Percentiles rank a stretch among this genome's conserved stretches.
Conservation (phyloP, 2,888 invertebrate species). For the Uropetala carovei region DNA sequence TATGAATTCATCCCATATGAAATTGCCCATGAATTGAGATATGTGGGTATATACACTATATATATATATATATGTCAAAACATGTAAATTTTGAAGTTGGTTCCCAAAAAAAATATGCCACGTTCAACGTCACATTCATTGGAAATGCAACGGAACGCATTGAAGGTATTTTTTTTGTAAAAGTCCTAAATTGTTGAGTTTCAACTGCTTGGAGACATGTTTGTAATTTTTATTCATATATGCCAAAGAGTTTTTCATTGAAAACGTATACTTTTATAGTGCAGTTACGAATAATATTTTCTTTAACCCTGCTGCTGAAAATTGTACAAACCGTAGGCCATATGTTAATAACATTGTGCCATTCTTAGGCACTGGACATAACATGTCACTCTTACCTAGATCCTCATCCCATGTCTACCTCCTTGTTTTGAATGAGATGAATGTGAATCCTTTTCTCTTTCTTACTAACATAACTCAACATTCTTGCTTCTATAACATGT, state of each 20-base stretch:
- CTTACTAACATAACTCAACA: conserved; percentile 4
- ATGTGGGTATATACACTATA: conserved; percentile 19
- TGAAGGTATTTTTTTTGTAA: neutral
- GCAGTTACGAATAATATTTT: conserved; percentile 55
- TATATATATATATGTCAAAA: conserved; percentile 31
- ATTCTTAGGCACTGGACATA: conserved; percentile 20
- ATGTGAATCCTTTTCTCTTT: conserved; percentile 54
- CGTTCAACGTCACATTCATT: neutral
- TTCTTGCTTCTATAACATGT: conserved; percentile 14
- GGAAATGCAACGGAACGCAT: neutral
- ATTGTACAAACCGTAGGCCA: conserved; percentile 57
- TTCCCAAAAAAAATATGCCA: neutral
- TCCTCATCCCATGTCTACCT: conserved; percentile 61
- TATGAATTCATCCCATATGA: conserved; percentile 24
- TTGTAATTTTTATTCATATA: conserved; percentile 48
- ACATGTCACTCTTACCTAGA: conserved; percentile 54
- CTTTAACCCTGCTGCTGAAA: conserved; percentile 54
- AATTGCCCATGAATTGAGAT: conserved; percentile 10
- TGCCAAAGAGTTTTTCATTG: conserved; percentile 60
- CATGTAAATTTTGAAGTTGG: neutral
- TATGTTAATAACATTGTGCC: conserved; percentile 23
- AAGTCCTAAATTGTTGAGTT: conserved; percentile 18
- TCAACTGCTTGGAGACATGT: conserved; percentile 61
- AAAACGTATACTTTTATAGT: conserved; percentile 45
- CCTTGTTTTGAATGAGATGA: conserved; percentile 60